Conservation (phyloP, 1,140 invertebrate genomes). For the Augochlora pura region DNA sequence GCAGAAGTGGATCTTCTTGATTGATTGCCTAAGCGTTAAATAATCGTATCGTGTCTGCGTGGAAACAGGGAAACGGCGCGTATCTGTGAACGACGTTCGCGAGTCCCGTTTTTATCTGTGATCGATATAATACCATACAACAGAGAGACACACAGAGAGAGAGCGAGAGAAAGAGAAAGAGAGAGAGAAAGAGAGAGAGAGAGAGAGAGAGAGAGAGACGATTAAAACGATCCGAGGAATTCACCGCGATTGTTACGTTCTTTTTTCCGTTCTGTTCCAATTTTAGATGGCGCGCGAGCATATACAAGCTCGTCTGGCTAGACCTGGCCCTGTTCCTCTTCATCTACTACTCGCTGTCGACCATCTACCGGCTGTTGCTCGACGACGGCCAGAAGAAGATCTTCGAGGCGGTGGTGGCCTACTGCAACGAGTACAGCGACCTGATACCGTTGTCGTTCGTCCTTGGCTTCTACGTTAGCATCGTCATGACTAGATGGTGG, state of each 20-base stretch:
- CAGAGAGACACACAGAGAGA: too few relatives aligned
- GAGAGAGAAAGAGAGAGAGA: too few relatives aligned
- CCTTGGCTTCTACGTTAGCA: constrained; percentile 94
- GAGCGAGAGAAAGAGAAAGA: too few relatives aligned
- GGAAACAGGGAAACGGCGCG: not conserved
- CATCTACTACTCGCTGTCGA: constrained; percentile 83
- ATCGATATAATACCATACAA: too few relatives aligned
- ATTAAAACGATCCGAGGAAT: not conserved
- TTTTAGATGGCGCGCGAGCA: constrained; percentile 86
- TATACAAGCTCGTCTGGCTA: constrained; percentile 88
- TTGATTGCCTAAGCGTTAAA: not conserved
- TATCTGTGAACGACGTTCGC: not conserved
- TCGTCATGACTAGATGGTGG: constrained; percentile 97
- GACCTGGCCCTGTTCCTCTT: constrained; percentile 84
- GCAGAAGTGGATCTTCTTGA: not conserved
- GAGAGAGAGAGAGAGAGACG: too few relatives aligned
- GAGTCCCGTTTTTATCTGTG: constrained; percentile 5
- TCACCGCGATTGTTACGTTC: not conserved
- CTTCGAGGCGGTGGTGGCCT: constrained; percentile 89
- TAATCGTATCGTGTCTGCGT: not conserved
- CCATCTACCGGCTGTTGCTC: constrained; percentile 82
- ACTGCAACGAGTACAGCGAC: constrained; percentile 89
- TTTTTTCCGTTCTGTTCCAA: not conserved
- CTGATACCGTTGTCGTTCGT: constrained; percentile 93
- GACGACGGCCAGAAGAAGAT: constrained; percentile 81